These are phyloP conservation scores for Drosophila fuyamai DNA, from an alignment of 1,140 invertebrate species.

Conservation along the genomic window DNA sequence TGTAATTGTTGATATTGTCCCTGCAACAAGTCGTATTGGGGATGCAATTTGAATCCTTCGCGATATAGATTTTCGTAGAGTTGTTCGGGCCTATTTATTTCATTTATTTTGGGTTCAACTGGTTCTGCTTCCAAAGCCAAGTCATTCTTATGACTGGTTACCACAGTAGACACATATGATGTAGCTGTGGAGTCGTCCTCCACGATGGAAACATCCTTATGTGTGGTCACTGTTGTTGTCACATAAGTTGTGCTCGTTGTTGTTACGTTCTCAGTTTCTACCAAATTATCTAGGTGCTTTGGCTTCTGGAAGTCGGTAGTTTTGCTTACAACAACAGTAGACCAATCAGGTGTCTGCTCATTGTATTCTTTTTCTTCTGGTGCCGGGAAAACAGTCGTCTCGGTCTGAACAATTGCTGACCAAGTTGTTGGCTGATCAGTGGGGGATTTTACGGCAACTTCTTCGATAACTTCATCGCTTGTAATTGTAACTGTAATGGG, in stretches of 20 bases:
- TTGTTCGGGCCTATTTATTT: constrained; percentile 16
- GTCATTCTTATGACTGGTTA: constrained; percentile 59
- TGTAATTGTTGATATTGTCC: constrained; percentile 41
- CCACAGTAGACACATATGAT: constrained; percentile 69
- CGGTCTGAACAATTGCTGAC: constrained; percentile 81
- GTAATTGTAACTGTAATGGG: constrained; percentile 57
- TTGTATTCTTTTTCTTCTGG: constrained; percentile 17
- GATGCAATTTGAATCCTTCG: constrained; percentile 23
- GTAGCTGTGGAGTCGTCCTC: constrained; percentile 32
- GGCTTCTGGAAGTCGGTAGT: constrained; percentile 76
- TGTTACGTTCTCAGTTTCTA: constrained; percentile 20
- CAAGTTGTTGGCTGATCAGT: constrained; percentile 80
- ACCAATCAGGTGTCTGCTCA: constrained; percentile 55
- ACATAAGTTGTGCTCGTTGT: constrained; percentile 69
- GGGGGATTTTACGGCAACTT: constrained; percentile 71
- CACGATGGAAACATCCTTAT: constrained; percentile 47
- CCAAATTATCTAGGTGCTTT: constrained; percentile 39
- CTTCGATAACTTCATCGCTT: constrained; percentile 13
- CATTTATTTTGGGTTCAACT: neutral
- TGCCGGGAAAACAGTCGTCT: constrained; percentile 66
- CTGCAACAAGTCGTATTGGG: constrained; percentile 28
- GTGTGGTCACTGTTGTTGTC: constrained; percentile 74
- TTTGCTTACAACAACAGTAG: constrained; percentile 71
- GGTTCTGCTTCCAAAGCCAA: constrained; percentile 11
- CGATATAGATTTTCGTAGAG: constrained; percentile 26